phyloP scores from a whole-genome alignment of 1,140 invertebrate genomes.

The Heliconius nattereri region DNA sequence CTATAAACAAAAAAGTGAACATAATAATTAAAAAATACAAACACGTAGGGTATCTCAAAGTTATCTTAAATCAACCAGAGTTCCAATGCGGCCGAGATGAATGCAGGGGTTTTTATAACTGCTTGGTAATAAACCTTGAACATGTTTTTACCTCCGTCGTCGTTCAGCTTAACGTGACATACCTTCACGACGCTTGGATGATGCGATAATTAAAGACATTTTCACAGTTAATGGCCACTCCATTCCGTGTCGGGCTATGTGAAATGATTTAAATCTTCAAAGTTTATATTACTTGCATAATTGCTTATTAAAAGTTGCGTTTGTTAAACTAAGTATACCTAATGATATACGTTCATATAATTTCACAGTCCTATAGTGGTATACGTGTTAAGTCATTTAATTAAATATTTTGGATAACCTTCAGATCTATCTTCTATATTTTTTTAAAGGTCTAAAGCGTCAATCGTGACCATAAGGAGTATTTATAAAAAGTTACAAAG shows the following conservation, averaged over 20 bases:
- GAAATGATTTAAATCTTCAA: constrained; percentile 15
- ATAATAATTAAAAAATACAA: background rate
- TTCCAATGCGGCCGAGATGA: constrained; percentile 22
- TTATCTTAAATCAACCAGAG: background rate
- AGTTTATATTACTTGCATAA: background rate
- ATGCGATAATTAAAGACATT: constrained; percentile 48
- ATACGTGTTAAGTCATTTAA: no score
- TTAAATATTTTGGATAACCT: no score
- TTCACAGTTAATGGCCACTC: constrained; percentile 46
- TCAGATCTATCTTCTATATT: no score
- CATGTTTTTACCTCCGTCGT: constrained; percentile 45
- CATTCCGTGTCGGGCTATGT: constrained; percentile 35
- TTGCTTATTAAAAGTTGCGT: background rate
- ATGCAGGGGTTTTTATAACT: constrained; percentile 44
- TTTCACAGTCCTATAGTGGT: no score
- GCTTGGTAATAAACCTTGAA: constrained; percentile 54
- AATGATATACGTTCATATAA: background rate
- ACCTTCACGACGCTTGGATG: constrained; percentile 31
- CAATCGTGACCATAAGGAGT: no score
- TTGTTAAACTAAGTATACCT: background rate
- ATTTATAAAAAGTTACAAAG: no score
- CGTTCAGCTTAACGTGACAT: constrained; percentile 43
- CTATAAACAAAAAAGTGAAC: no score
- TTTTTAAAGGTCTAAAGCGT: no score
- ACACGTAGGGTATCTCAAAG: background rate